phyloP scores from a whole-genome alignment of 1,140 invertebrate species.

The Branchinecta lynchi region DNA sequence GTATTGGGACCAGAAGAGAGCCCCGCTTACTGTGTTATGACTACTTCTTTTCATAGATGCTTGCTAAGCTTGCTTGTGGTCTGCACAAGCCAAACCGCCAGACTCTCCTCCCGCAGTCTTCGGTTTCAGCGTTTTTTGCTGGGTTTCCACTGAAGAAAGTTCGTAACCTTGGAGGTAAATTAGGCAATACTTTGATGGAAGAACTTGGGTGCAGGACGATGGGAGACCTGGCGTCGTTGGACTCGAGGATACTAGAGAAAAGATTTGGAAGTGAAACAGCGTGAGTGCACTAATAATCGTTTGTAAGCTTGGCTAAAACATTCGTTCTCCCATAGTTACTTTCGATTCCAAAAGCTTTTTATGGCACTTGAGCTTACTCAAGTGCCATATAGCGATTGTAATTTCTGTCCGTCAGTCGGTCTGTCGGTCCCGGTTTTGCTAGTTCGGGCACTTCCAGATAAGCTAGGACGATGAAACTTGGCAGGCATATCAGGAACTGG shows the following conservation, averaged over 20 bases:
- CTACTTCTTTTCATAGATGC: constrained; percentile 36
- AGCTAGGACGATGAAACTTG: too few relatives aligned
- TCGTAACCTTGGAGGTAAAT: constrained; percentile 71
- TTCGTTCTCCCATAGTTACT: neutral
- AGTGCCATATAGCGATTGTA: too few relatives aligned
- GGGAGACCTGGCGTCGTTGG: constrained; percentile 52
- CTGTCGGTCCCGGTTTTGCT: too few relatives aligned
- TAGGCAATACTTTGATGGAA: constrained; percentile 55
- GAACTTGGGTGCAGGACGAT: constrained; percentile 57
- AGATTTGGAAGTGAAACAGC: constrained; percentile 70
- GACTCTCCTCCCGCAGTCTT: constrained; percentile 58
- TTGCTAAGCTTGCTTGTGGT: constrained; percentile 83
- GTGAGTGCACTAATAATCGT: constrained; percentile 36
- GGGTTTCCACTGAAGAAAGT: constrained; percentile 60
- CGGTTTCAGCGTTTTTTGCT: constrained; percentile 45
- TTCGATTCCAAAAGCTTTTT: neutral
- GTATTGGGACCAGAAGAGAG: too few relatives aligned
- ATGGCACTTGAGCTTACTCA: too few relatives aligned
- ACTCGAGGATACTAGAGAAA: constrained; percentile 47
- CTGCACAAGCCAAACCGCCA: constrained; percentile 87
- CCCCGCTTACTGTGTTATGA: too few relatives aligned
- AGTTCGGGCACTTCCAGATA: too few relatives aligned
- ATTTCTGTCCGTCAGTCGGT: too few relatives aligned
- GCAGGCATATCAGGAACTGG: too few relatives aligned
- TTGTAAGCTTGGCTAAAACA: neutral